phyloP scores from a whole-genome alignment of 2,888 invertebrate species.

The Trisateles emortualis region DNA sequence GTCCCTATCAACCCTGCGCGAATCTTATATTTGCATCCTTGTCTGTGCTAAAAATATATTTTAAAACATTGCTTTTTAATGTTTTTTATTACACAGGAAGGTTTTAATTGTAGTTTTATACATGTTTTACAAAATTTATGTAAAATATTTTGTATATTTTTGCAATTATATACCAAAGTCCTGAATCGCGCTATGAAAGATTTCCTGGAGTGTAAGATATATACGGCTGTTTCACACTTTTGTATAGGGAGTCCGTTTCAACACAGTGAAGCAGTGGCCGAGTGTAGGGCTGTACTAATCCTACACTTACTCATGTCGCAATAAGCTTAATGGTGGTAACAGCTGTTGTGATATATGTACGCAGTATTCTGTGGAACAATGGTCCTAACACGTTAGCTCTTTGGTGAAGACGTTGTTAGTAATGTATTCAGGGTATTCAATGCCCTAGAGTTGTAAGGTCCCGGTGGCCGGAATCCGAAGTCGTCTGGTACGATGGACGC shows the following conservation, averaged over 20 bases:
- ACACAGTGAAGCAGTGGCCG: constrained; percentile 43
- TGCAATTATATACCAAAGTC: constrained; percentile 8
- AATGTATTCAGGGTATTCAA: no score
- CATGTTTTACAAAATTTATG: background rate
- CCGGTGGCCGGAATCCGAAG: background rate
- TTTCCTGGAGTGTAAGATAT: constrained; percentile 17
- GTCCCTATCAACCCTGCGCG: constrained; percentile 31
- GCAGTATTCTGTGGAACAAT: constrained; percentile 5
- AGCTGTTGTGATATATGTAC: constrained; percentile 36
- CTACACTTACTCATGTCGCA: constrained; percentile 31
- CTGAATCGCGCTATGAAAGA: constrained; percentile 38
- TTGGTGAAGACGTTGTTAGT: background rate
- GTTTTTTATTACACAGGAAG: constrained; percentile 3
- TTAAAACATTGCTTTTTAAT: constrained; percentile 1
- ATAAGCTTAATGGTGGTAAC: constrained; percentile 19
- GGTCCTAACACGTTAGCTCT: constrained; percentile 6
- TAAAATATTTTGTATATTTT: background rate
- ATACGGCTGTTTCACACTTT: background rate
- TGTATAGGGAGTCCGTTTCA: constrained; percentile 45
- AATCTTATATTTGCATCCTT: constrained; percentile 23
- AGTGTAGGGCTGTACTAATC: constrained; percentile 33
- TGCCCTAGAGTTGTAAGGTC: no score
- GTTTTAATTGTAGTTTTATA: background rate
- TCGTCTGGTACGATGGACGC: constrained; percentile 7
- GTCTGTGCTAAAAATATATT: constrained; percentile 14